Percentiles rank a stretch among this genome's conserved stretches.
Evolutionary conservation across 2,113 vertebrate genomes (phyloP).

Genomic region (Hystrix cristata): DNA sequence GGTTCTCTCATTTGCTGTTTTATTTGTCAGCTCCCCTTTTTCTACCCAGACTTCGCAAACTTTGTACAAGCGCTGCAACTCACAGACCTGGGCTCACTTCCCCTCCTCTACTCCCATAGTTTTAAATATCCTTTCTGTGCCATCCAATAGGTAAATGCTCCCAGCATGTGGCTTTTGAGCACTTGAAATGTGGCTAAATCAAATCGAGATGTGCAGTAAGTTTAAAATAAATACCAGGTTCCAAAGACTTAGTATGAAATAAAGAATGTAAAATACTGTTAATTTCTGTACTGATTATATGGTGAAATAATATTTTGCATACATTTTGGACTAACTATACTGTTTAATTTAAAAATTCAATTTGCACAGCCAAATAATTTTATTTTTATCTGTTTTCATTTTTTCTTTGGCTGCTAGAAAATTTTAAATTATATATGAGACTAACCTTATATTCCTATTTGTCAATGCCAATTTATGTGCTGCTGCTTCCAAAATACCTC

Average conservation of each 20-base stretch:
- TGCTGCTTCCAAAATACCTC: not conserved
- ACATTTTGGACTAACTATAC: not conserved
- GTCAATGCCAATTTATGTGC: not conserved
- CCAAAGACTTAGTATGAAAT: not conserved
- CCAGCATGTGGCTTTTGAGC: not conserved
- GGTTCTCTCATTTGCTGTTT: not conserved
- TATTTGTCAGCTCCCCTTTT: not conserved
- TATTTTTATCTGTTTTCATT: slow-evolving; percentile 39
- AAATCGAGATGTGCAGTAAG: not conserved
- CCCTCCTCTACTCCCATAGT: not conserved
- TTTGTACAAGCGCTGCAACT: not conserved
- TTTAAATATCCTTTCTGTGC: not conserved
- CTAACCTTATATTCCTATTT: not conserved
- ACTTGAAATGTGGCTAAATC: not conserved
- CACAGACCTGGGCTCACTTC: not conserved
- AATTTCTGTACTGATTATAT: not conserved
- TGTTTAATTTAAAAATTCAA: not conserved
- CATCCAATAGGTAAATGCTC: not conserved
- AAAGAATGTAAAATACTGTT: not conserved
- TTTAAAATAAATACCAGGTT: not conserved
- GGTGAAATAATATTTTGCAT: not conserved
- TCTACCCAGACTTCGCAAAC: not conserved
- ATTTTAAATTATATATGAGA: not conserved
- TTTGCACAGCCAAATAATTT: not conserved
- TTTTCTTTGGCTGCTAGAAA: slow-evolving; percentile 2